These are phyloP conservation scores for Xylocampa areola DNA, from an alignment of 2,888 invertebrate species.

Conservation along the genomic window DNA sequence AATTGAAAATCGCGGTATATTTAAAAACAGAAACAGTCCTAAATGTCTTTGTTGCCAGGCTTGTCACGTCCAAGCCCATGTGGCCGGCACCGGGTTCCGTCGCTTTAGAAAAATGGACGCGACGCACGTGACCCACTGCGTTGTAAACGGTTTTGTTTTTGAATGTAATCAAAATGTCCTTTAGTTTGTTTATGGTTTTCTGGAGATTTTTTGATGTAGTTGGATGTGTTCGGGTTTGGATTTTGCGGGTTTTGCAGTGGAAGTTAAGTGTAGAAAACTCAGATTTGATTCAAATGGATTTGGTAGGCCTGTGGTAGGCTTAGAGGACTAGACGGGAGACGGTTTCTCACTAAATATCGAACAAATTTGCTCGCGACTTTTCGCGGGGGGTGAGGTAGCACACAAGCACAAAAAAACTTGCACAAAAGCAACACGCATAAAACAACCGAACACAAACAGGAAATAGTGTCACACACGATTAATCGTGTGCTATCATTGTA, in stretches of 20 bases:
- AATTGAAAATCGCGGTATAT: conserved; percentile 41
- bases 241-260: background rate
- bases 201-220: too few relatives aligned
- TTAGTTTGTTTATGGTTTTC: conserved; percentile 39
- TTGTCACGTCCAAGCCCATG: conserved; percentile 61
- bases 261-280: background rate
- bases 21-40: conserved; percentile 44
- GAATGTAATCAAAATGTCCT: conserved; percentile 43
- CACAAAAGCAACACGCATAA: too few relatives aligned
- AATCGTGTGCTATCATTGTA: too few relatives aligned
- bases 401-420: too few relatives aligned
- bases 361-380: too few relatives aligned
- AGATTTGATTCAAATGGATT: background rate
- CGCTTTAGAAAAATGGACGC: conserved; percentile 66
- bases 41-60: conserved; percentile 51
- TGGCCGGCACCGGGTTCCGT: conserved; percentile 56
- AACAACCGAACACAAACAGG: too few relatives aligned
- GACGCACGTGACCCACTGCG: conserved; percentile 55
- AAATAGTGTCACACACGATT: too few relatives aligned
- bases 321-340: too few relatives aligned
- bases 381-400: too few relatives aligned
- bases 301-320: too few relatives aligned
- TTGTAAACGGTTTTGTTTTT: conserved; percentile 39
- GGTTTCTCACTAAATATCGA: too few relatives aligned
- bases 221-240: conserved; percentile 6